Conservation (phyloP, 1,140 invertebrate species). For the Procambarus virginalis region DNA sequence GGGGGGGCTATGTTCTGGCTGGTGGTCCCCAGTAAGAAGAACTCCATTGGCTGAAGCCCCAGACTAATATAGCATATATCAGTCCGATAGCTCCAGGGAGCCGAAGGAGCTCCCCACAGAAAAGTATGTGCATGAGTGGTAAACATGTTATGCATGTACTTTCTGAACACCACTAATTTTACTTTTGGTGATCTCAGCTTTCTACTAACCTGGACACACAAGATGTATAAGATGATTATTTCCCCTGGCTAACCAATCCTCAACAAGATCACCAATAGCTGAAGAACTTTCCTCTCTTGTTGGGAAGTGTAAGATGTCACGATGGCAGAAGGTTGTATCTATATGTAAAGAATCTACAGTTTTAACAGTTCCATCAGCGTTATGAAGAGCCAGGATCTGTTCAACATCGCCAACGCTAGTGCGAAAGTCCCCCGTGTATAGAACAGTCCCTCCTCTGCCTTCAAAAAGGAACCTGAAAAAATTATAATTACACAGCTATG, state of each 20-base stretch:
- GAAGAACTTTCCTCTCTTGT: constrained; percentile 77
- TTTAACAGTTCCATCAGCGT: constrained; percentile 74
- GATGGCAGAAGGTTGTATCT: constrained; percentile 82
- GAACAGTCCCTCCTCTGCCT: constrained; percentile 73
- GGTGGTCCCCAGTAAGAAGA: too few species aligned
- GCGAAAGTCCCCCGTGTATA: constrained; percentile 85
- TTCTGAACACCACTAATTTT: too few species aligned
- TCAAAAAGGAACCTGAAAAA: constrained; percentile 79
- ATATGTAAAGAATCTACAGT: constrained; percentile 80
- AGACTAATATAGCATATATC: too few species aligned
- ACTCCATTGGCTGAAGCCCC: too few species aligned
- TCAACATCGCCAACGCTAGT: constrained; percentile 76
- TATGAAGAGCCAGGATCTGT: constrained; percentile 78
- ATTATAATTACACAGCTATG: background rate
- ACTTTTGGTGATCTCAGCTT: background rate
- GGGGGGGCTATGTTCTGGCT: too few species aligned
- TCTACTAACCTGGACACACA: constrained; percentile 64
- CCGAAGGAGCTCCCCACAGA: too few species aligned
- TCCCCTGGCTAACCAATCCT: constrained; percentile 76
- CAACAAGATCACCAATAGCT: constrained; percentile 75
- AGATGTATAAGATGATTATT: constrained; percentile 69
- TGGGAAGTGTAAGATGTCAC: constrained; percentile 77
- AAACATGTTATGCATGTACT: too few species aligned
- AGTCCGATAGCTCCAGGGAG: too few species aligned
- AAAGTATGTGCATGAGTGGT: too few species aligned